Percentiles rank a stretch among this genome's conserved stretches.
These are phyloP conservation scores for Copidosoma aretas DNA, from an alignment of 2,888 invertebrate genomes.

Conservation along the genomic window DNA sequence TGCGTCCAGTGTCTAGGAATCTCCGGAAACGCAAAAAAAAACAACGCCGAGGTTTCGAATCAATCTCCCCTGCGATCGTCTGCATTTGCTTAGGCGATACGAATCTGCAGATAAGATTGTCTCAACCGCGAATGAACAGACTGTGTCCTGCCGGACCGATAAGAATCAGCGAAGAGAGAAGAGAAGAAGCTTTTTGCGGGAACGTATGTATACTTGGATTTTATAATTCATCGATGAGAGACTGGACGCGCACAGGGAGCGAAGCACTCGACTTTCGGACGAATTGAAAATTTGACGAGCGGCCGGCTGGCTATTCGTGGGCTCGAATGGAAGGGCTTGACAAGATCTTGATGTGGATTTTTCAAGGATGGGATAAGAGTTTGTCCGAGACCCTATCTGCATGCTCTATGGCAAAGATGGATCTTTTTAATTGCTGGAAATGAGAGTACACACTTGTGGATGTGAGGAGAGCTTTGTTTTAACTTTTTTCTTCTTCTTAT, in stretches of 20 bases:
- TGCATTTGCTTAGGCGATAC: slow-evolving; percentile 56
- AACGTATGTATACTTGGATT: slow-evolving; percentile 32
- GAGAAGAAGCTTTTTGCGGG: slow-evolving; percentile 35
- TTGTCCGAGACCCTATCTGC: slow-evolving; percentile 8
- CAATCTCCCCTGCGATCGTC: too few relatives aligned
- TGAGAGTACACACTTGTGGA: too few relatives aligned
- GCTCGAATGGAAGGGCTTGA: not conserved
- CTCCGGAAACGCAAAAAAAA: not conserved
- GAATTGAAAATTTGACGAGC: slow-evolving; percentile 20
- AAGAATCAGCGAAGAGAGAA: slow-evolving; percentile 37
- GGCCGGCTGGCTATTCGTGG: not conserved
- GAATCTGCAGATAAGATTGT: slow-evolving; percentile 58
- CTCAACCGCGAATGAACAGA: slow-evolving; percentile 40
- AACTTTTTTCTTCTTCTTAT: not conserved
- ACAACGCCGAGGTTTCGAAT: slow-evolving; percentile 1
- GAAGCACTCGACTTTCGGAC: slow-evolving; percentile 26
- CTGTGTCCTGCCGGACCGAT: slow-evolving; percentile 22
- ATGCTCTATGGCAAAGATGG: not conserved
- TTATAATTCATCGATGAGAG: slow-evolving; percentile 35
- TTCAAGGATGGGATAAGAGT: slow-evolving; percentile 9
- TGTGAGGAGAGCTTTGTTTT: not conserved
- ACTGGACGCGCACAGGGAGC: slow-evolving; percentile 30
- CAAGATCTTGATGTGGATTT: slow-evolving; percentile 26
- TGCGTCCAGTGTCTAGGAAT: slow-evolving; percentile 16
- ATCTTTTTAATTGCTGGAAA: too few relatives aligned